phyloP scores from a whole-genome alignment of 2,888 invertebrate genomes.

The Cephus pygmeus region DNA sequence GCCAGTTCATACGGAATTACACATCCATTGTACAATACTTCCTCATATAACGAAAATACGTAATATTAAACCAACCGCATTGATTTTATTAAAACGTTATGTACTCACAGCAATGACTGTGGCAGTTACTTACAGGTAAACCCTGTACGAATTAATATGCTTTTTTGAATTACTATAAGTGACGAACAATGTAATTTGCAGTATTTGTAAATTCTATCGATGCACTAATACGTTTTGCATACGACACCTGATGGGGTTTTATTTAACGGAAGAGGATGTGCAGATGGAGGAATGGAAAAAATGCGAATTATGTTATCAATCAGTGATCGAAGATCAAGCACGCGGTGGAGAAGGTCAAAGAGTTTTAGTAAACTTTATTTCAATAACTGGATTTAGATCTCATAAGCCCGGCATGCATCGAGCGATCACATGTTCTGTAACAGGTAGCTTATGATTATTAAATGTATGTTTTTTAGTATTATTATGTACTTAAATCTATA shows the following conservation, averaged over 20 bases:
- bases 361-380: background rate
- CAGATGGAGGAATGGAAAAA: background rate
- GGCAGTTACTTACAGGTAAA: background rate
- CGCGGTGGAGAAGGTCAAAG: background rate
- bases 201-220: background rate
- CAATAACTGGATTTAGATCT: background rate
- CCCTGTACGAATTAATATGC: background rate
- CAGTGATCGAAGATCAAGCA: background rate
- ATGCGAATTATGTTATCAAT: background rate
- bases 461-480: background rate
- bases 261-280: background rate
- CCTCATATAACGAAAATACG: background rate
- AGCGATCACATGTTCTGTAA: background rate
- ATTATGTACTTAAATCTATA: background rate
- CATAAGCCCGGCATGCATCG: background rate
- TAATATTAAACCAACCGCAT: background rate
- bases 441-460: background rate
- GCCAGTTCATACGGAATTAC: background rate
- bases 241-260: background rate
- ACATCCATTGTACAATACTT: background rate
- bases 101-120: constrained; percentile 6
- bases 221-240: background rate
- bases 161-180: background rate
- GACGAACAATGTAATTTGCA: background rate
- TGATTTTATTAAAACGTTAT: constrained; percentile 2